These are phyloP conservation scores for Brevimyrus niger DNA, from an alignment of 2,113 vertebrate species.

Conservation along the genomic window DNA sequence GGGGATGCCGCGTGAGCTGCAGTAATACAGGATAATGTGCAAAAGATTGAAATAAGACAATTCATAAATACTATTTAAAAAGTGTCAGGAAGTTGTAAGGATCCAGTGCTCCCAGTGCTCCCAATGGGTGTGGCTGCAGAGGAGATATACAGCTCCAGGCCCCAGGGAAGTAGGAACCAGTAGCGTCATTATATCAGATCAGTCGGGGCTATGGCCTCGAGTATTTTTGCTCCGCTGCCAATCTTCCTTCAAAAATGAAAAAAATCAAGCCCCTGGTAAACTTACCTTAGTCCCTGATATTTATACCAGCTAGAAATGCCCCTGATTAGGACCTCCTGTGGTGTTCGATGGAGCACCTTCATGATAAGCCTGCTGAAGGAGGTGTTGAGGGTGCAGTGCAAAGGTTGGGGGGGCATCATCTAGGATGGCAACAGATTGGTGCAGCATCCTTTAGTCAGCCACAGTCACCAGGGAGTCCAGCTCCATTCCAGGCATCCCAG, in stretches of 20 bases:
- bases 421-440: neutral
- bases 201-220: too few relatives aligned
- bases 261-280: too few relatives aligned
- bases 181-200: too few relatives aligned
- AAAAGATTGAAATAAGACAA: neutral
- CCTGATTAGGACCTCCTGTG: neutral
- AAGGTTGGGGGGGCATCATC: neutral
- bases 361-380: neutral
- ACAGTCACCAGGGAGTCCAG: neutral
- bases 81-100: neutral
- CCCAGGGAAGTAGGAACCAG: neutral
- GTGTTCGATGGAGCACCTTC: neutral
- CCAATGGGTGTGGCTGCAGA: neutral
- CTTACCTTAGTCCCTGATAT: too few relatives aligned
- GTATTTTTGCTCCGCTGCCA: too few relatives aligned
- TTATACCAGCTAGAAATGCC: too few relatives aligned
- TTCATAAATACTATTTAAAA: neutral
- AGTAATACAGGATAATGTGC: neutral
- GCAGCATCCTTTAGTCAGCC: neutral
- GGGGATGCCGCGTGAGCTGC: neutral
- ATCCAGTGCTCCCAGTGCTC: neutral
- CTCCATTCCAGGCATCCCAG: neutral
- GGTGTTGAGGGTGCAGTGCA: neutral
- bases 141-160: neutral
- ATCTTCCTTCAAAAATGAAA: too few relatives aligned